Evolutionary conservation across 2,888 invertebrate species (phyloP).

Genomic region (Prenolepis imparis): DNA sequence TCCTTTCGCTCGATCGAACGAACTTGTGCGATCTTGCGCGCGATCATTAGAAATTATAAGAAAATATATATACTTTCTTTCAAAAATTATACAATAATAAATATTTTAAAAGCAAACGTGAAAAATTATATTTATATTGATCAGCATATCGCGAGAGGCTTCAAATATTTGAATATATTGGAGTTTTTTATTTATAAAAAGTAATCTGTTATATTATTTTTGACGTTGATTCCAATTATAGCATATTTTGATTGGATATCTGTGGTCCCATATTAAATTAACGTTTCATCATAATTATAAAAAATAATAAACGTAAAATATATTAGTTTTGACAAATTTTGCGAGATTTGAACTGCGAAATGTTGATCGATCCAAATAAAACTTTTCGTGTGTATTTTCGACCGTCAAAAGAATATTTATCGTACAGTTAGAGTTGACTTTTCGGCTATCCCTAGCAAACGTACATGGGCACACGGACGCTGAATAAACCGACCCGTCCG

Average conservation of each 20-base stretch:
- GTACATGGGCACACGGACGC: constrained; percentile 6
- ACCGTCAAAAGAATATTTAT: constrained; percentile 2
- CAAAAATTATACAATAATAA: constrained; percentile 8
- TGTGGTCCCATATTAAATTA: constrained; percentile 9
- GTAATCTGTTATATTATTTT: background rate
- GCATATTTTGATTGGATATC: background rate
- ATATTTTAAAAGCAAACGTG: constrained; percentile 7
- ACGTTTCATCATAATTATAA: constrained; percentile 6
- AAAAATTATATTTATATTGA: background rate
- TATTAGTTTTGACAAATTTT: background rate
- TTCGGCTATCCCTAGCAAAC: constrained; percentile 21
- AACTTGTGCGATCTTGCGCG: background rate
- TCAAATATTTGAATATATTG: background rate
- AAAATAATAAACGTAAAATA: constrained; percentile 28
- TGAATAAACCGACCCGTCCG: constrained; percentile 45
- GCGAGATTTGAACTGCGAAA: background rate
- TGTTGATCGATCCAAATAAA: constrained; percentile 11
- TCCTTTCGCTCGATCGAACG: background rate
- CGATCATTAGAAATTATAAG: background rate
- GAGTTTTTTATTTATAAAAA: constrained; percentile 8
- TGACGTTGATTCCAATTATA: background rate
- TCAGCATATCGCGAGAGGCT: background rate
- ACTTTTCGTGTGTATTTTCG: background rate
- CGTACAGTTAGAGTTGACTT: constrained; percentile 40
- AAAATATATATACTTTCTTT: background rate